Base-by-base conservation (phyloP, 1,140 invertebrate species). In the Drosophila prosaltans region DNA sequence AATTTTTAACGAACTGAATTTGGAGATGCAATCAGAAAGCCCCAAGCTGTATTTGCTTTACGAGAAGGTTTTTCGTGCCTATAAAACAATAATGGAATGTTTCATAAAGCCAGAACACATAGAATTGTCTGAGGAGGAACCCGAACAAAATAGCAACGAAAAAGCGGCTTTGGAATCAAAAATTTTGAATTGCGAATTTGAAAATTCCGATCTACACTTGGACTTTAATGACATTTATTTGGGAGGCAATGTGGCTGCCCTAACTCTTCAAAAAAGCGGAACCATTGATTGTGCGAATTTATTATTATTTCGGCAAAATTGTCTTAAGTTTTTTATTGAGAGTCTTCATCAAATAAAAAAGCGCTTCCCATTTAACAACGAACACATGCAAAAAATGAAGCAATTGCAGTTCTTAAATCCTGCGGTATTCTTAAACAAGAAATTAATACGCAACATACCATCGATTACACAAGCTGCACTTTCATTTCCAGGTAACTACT, bases 331-430 rank as follows among this genome's bases (percentile, higher is more conserved):
- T 41, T 41, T 41, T 41, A 41, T 41, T 41, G 40, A 41, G 40
- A 41, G 40, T 41, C 40, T 41, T 41, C 40, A 3, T 41, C 40
- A 41, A 41, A 41, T 41, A 41, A 41, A 41, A 41, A 41, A 41
- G 40, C 40, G 40, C 41, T 43, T 43, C 41, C 41, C 41, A 9
- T 43, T 16, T 43, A 43, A 43, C 41, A 43, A 43, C 41, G 41
- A 43, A 43, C 41, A 43, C 41, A 43, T 3, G 41, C 41, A 43
- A 43, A 43, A n/a, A 43, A 43, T 43, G 41, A 43, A 43, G 41
- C 41, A 43, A 43, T 43, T 43, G 41, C 41, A 43, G 41, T 43
- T 43, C 41, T 43, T 43, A 43, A 43, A 43, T 43, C 41, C 41
- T 43, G 41, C 41, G 41, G 28, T 16, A 16, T 16, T 16, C 16